Percentiles rank a stretch among this genome's conserved stretches.
Evolutionary conservation across 2,113 vertebrate genomes (phyloP).

Genomic region (Semicossyphus pulcher): DNA sequence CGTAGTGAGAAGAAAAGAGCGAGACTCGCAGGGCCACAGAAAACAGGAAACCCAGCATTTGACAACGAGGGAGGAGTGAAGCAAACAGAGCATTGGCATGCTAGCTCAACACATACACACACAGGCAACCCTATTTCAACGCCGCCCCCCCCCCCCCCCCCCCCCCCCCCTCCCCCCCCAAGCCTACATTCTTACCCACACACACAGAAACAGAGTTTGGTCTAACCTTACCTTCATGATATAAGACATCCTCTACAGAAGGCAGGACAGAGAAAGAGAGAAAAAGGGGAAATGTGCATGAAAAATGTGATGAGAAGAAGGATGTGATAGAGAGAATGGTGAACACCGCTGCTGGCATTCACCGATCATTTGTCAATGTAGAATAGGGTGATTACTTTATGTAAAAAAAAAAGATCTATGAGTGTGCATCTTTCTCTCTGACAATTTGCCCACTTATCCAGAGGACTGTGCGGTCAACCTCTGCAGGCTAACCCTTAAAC

Average conservation of each 20-base stretch:
- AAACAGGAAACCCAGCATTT: constrained; percentile 76
- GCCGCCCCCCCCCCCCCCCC: constrained; percentile 15
- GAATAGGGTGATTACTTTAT: constrained; percentile 15
- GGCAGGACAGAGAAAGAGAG: constrained; percentile 92
- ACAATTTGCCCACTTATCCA: too few species aligned
- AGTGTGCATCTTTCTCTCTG: too few species aligned
- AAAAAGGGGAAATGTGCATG: constrained; percentile 88
- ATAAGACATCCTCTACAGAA: constrained; percentile 99
- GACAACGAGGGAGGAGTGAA: constrained; percentile 54
- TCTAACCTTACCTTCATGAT: constrained; percentile 99
- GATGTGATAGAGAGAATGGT: constrained; percentile 69
- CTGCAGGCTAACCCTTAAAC: constrained; percentile 3
- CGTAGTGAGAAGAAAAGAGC: not conserved
- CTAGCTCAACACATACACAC: constrained; percentile 50
- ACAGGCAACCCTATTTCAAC: not conserved
- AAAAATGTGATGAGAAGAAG: constrained; percentile 81
- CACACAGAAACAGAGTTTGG: constrained; percentile 57
- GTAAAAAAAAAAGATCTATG: constrained; percentile 5
- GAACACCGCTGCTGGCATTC: constrained; percentile 45
- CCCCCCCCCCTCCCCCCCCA: not conserved
- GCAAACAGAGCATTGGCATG: constrained; percentile 72
- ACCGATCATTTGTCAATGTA: constrained; percentile 3
- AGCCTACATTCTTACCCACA: too few species aligned
- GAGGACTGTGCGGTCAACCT: constrained; percentile 21
- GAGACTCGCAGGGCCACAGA: constrained; percentile 41